Evolutionary conservation across 1,140 invertebrate genomes (phyloP), one percentile per base, ranked within the genome.

Genomic region (Drosophila paulistorum): DNA sequence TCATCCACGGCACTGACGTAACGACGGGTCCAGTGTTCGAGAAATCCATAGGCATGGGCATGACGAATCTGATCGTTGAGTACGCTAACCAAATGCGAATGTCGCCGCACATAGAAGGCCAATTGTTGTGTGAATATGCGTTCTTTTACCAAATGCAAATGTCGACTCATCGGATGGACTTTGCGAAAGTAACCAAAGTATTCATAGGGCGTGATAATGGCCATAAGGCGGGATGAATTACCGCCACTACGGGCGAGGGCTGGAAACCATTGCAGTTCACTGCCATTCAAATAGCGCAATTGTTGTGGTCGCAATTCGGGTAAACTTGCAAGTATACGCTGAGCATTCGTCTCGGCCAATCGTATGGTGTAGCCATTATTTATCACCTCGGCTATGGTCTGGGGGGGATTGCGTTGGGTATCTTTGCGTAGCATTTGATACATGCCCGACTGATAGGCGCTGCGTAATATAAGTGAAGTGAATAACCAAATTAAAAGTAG

Each of bases 101-200:
- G 76, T 0, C 74, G 78, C 0, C 87, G 68, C 63, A 90, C 83
- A 74, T 90, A 87, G 66, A 90, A 89, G 17, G 83, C 60, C 59
- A 90, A 17, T 55, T 90, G 89, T 48, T 90, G 87, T 1, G 83
- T 90, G n/a, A 80, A 82, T 37, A 90, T 79, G 9, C 87, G 87
- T 14, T 90, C 87, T 5, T 70, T 39, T 0, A 90, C 89, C 66
- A 90, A 7, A 33, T 90, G 87, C 70, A 90, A 42, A 0, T 65
- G 61, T 0, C 77, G 78, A 58, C 77, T 89, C 74, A 78, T 78
- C 4, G 80, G 57, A 42, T 89, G 77, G 55, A 89, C 80, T 42
- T 87, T 90, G 45, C 87, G 71, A 57, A 81, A 90, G 68, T 90
- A 90, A 0, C 89, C 89, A 30, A 82, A 90, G 58, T 90, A 90